These are phyloP conservation scores for Morpho deidamia DNA, from an alignment of 2,888 invertebrate genomes.

Conservation along the genomic window DNA sequence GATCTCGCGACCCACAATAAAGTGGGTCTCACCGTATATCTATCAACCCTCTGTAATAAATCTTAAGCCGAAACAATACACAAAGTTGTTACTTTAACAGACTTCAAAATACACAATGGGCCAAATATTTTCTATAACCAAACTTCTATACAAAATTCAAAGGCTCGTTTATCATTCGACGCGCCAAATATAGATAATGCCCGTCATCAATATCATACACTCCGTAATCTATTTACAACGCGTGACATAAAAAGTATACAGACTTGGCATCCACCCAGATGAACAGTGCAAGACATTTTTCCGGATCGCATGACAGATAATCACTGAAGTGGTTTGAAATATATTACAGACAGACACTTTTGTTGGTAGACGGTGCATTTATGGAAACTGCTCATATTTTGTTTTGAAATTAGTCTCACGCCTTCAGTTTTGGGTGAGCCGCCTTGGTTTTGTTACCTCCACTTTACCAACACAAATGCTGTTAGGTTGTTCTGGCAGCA, in stretches of 20 bases:
- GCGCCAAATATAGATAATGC: conserved; percentile 20
- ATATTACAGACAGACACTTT: conserved; percentile 2
- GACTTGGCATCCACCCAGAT: conserved; percentile 15
- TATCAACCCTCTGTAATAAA: no score
- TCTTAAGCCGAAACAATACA: no score
- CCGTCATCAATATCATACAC: conserved; percentile 23
- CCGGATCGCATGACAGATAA: conserved; percentile 18
- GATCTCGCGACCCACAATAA: no score
- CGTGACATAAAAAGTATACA: conserved; percentile 23
- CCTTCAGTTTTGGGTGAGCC: no score
- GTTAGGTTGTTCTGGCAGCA: no score
- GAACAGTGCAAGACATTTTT: conserved; percentile 17
- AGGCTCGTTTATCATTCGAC: conserved; percentile 12
- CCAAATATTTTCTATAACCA: neutral
- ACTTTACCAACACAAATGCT: no score
- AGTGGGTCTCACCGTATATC: no score
- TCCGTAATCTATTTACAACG: conserved; percentile 26
- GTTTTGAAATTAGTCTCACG: no score
- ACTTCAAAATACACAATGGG: conserved; percentile 2
- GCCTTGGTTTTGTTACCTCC: no score
- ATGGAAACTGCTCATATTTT: no score
- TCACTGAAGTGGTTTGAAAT: conserved; percentile 18
- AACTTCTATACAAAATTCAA: neutral
- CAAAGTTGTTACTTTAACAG: neutral
- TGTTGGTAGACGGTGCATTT: neutral